phyloP scores from a whole-genome alignment of 2,113 vertebrate species.

The Strix uralensis region DNA sequence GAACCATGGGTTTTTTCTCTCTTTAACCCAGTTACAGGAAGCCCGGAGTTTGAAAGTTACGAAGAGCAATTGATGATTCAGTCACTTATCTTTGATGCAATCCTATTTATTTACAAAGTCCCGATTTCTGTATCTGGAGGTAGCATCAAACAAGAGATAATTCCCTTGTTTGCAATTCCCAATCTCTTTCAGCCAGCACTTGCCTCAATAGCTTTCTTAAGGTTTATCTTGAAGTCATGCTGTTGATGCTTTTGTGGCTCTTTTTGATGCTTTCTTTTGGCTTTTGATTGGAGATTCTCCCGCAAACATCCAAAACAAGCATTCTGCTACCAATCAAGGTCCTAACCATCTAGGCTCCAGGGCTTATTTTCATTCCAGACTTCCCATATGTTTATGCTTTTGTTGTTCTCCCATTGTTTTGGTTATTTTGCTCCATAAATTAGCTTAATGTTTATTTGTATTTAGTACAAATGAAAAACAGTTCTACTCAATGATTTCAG shows the following conservation, averaged over 20 bases:
- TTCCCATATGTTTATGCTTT: constrained; percentile 63
- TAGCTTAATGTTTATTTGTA: constrained; percentile 50
- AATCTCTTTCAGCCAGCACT: constrained; percentile 11
- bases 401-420: constrained; percentile 54
- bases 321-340: constrained; percentile 45
- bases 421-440: constrained; percentile 45
- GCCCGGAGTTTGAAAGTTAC: not conserved
- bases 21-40: constrained; percentile 21
- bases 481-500: constrained; percentile 11
- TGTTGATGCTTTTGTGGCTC: constrained; percentile 51
- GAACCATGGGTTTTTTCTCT: not conserved
- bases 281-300: constrained; percentile 48
- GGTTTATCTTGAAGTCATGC: constrained; percentile 35
- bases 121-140: constrained; percentile 37
- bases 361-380: constrained; percentile 65
- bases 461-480: constrained; percentile 20
- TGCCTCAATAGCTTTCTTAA: not conserved
- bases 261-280: constrained; percentile 56
- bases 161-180: not conserved
- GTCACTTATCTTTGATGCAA: constrained; percentile 53
- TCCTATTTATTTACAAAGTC: constrained; percentile 56
- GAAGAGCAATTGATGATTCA: constrained; percentile 37
- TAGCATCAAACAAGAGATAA: constrained; percentile 40
- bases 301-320: constrained; percentile 48
- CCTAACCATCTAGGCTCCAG: constrained; percentile 47